A percentile compares a stretch with the other conserved stretches of the same genome.
Evolutionary conservation across 2,888 invertebrate species (phyloP).

Genomic region (Masnerella sp.): DNA sequence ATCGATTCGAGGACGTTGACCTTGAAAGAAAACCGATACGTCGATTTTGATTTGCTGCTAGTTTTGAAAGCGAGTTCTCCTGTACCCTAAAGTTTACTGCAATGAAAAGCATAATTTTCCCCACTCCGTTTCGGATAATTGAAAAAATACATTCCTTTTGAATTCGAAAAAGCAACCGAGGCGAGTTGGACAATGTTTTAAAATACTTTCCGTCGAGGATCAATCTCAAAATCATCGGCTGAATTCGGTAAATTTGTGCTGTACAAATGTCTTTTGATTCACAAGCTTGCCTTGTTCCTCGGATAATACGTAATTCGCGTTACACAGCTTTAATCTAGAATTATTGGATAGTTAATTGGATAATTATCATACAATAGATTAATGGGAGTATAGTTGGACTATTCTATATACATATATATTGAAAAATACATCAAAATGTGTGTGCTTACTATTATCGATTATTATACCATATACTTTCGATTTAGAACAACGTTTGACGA

Average conservation of each 20-base stretch:
- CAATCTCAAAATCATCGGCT: constrained; percentile 30
- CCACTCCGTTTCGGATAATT: constrained; percentile 43
- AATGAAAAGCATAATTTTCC: constrained; percentile 59
- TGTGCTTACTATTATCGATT: constrained; percentile 55
- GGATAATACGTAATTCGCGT: constrained; percentile 24
- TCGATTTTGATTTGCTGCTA: constrained; percentile 43
- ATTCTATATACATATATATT: constrained; percentile 61
- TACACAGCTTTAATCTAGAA: constrained; percentile 40
- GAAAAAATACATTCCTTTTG: constrained; percentile 47
- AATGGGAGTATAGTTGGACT: constrained; percentile 53
- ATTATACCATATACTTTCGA: constrained; percentile 61
- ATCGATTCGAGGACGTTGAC: too few relatives aligned
- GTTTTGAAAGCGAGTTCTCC: constrained; percentile 24
- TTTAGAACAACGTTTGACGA: constrained; percentile 62
- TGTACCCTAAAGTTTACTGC: constrained; percentile 32
- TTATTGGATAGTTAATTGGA: constrained; percentile 21
- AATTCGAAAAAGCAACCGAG: neutral
- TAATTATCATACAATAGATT: constrained; percentile 53
- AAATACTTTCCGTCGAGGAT: constrained; percentile 59
- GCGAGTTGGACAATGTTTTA: too few relatives aligned
- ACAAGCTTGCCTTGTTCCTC: constrained; percentile 22
- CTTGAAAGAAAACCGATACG: neutral
- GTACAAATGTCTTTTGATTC: constrained; percentile 52
- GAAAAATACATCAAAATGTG: constrained; percentile 60
- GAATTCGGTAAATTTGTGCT: constrained; percentile 31